Evolutionary conservation across 2,113 vertebrate genomes (phyloP).

Genomic region (Nanorana parkeri): DNA sequence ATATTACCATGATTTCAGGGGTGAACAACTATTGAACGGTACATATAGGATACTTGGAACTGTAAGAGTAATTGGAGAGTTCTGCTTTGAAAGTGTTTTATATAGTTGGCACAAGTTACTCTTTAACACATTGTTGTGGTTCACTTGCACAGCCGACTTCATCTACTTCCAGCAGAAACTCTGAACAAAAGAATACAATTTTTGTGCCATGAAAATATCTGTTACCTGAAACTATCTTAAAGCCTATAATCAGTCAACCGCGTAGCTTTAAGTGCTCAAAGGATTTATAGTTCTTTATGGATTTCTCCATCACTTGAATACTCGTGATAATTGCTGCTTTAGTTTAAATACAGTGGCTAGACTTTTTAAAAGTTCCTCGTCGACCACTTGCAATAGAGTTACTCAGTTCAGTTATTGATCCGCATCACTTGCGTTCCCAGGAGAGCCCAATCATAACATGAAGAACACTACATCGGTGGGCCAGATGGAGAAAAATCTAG

Average conservation of each 20-base stretch:
- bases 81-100: too few species aligned
- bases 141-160: not conserved
- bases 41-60: too few species aligned
- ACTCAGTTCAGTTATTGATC: slow-evolving; percentile 38
- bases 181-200: slow-evolving; percentile 22
- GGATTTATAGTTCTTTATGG: slow-evolving; percentile 40
- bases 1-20: too few species aligned
- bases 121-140: not conserved
- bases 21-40: too few species aligned
- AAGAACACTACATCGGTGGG: not conserved
- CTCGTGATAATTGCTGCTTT: slow-evolving; percentile 27
- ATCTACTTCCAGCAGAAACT: not conserved
- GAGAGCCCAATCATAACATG: not conserved
- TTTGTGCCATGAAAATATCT: slow-evolving; percentile 12
- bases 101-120: too few species aligned
- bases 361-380: slow-evolving; percentile 21
- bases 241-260: slow-evolving; percentile 39
- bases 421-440: slow-evolving; percentile 18
- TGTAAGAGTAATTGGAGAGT: too few species aligned
- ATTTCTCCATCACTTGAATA: slow-evolving; percentile 29
- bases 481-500: not conserved
- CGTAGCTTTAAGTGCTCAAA: slow-evolving; percentile 22
- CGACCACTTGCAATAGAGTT: slow-evolving; percentile 29
- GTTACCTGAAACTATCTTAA: not conserved
- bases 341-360: slow-evolving; percentile 40